Evolutionary conservation across 2,888 invertebrate genomes (phyloP).

Genomic region (Eupeodes luniger): DNA sequence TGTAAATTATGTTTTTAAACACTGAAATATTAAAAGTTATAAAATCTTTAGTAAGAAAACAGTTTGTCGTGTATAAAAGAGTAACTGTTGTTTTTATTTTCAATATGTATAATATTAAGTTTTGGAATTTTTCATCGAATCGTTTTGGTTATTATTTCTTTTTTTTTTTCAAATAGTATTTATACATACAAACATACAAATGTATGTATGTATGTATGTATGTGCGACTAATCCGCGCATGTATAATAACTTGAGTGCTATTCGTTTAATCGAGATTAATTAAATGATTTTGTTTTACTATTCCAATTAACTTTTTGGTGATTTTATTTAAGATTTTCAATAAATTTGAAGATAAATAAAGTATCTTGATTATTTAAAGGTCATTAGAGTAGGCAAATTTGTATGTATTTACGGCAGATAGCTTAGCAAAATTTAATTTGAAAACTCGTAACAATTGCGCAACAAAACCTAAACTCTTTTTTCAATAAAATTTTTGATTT

Average conservation of each 20-base stretch:
- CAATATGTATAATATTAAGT: too few species aligned
- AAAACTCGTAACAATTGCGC: background rate
- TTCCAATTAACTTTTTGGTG: background rate
- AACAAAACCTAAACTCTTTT: background rate
- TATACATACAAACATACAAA: background rate
- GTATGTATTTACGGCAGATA: background rate
- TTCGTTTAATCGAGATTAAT: constrained; percentile 5
- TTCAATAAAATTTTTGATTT: background rate
- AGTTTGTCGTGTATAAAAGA: too few species aligned
- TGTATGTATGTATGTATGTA: too few species aligned
- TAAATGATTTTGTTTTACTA: background rate
- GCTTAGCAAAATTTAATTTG: background rate
- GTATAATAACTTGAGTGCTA: too few species aligned
- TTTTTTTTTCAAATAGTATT: background rate
- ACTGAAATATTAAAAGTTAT: too few species aligned
- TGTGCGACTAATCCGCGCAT: background rate
- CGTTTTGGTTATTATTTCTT: background rate
- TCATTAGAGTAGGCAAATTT: background rate
- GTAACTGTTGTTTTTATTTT: too few species aligned
- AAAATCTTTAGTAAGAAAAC: too few species aligned
- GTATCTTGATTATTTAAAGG: background rate
- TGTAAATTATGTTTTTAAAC: too few species aligned
- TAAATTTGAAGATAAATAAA: background rate
- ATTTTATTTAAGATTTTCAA: constrained; percentile 1
- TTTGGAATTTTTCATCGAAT: too few species aligned